Evolutionary conservation across 2,113 vertebrate genomes (phyloP), one percentile per base, ranked within the genome.

Genomic region (Sula dactylatra): DNA sequence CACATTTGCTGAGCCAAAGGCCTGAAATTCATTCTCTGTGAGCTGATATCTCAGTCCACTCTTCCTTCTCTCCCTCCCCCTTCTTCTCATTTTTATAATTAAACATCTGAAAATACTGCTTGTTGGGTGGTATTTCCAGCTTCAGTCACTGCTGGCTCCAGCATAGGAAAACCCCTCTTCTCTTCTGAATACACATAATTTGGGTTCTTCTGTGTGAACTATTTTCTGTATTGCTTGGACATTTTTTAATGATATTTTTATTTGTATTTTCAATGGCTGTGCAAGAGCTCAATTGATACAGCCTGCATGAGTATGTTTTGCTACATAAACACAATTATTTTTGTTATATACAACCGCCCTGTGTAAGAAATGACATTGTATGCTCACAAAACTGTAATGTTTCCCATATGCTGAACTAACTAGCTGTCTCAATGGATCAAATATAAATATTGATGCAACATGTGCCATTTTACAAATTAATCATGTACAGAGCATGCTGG

Each of bases 51-150:
- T 87, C 66, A 65, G 61, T 76, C 54, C 31, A 58, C 34, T 34
- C 88, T 82, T 86, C 87, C 55, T 90, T 95, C 54, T 52, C 59
- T 76, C 38, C 47, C 71, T 89, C 59, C 36, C 11, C 7, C 40
- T 72, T 27, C 54, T 77, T 88, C 90, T 94, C 40, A 76, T 89
- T 92, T 93, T 94, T 85, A 64, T 86, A 97, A 95, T 91, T 88
- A 94, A 91, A 81, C 82, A 91, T 96, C 56, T 93, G 93, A 97
- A 96, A 96, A 81, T 66, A 72, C 66, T 95, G 87, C 78, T 92
- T 76, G 79, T 89, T 93, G 96, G 92, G 88, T 97, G 94, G 90
- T 93, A 97, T 97, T 97, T 95, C 89, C 78, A 96, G 89, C 76
- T 93, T 96, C 95, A 93, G 91, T 95, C 91, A 95, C 72, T 78